Conservation (phyloP, 2,797 vertebrate species). For the Sylvilagus floridanus region DNA sequence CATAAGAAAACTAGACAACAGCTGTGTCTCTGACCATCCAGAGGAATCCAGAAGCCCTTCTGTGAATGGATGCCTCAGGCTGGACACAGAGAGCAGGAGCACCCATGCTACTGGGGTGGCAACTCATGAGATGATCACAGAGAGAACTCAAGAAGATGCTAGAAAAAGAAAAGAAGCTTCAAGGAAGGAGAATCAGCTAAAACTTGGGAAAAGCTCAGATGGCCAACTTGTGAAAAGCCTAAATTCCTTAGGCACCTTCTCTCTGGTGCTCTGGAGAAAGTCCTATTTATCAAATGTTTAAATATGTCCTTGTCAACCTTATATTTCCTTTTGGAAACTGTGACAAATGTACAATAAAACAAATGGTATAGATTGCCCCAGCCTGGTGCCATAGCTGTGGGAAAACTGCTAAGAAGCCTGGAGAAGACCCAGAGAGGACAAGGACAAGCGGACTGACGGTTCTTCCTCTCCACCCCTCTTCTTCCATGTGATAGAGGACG, state of each 20-base stretch:
- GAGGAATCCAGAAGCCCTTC: background rate
- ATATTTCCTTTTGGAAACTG: background rate
- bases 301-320: slow-evolving; percentile 2
- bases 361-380: background rate
- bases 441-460: background rate
- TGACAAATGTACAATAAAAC: background rate
- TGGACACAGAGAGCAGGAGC: background rate
- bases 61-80: background rate
- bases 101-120: background rate
- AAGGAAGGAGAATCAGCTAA: background rate
- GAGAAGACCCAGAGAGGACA: background rate
- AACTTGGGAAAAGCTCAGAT: background rate
- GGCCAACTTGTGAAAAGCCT: background rate
- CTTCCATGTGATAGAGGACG: background rate
- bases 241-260: background rate
- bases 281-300: background rate
- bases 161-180: background rate
- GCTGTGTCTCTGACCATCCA: background rate
- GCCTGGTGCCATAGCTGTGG: background rate
- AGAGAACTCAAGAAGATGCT: background rate
- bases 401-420: background rate
- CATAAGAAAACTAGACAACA: background rate
- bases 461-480: background rate
- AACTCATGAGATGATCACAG: background rate
- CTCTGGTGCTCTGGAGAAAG: background rate